phyloP scores from a whole-genome alignment of 2,888 invertebrate species.

The Phytoseiulus persimilis region DNA sequence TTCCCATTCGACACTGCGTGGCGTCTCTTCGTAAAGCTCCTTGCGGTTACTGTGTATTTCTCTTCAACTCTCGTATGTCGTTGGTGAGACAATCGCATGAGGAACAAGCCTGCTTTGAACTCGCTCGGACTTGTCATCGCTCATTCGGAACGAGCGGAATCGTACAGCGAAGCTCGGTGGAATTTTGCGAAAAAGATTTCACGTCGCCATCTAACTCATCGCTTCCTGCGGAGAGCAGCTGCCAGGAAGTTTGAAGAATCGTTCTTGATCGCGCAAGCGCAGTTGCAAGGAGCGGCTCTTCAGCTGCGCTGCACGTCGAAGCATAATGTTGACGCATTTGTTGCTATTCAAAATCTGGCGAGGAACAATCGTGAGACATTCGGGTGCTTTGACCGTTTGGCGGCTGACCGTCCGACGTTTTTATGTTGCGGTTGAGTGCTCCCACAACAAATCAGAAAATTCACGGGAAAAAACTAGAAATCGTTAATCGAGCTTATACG shows the following conservation, averaged over 20 bases:
- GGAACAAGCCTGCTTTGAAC: not conserved
- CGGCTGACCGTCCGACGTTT: not conserved
- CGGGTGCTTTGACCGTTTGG: not conserved
- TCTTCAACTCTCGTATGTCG: too few relatives aligned
- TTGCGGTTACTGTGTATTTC: not conserved
- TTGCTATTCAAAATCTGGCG: not conserved
- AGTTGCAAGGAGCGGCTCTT: not conserved
- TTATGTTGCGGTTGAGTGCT: not conserved
- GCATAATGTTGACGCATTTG: not conserved
- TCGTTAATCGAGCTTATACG: too few relatives aligned
- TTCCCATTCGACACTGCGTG: not conserved
- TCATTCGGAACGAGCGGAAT: not conserved
- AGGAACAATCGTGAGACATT: not conserved
- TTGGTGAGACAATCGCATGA: not conserved
- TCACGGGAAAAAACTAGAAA: not conserved
- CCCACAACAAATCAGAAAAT: not conserved
- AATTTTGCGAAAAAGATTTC: not conserved
- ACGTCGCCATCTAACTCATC: not conserved
- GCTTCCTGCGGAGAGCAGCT: not conserved
- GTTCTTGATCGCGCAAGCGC: not conserved
- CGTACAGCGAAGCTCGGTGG: not conserved
- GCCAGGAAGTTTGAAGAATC: not conserved
- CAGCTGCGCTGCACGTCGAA: not conserved
- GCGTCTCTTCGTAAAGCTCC: not conserved
- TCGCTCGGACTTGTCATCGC: not conserved